These are phyloP conservation scores for Tangara arthus DNA, from an alignment of 2,797 vertebrate species.

Conservation along the genomic window DNA sequence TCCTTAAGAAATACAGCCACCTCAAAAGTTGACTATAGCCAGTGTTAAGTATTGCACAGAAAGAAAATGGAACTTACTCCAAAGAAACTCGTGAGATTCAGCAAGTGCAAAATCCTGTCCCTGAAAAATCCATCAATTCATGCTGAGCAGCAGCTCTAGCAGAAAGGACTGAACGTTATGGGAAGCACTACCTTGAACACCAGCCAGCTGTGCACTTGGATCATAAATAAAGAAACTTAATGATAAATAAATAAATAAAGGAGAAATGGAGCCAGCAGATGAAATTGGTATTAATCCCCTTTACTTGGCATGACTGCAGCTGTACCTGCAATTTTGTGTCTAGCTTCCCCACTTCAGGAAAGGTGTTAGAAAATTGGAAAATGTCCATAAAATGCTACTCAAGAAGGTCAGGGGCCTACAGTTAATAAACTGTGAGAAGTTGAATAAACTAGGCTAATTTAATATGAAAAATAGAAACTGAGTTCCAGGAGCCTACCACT, in stretches of 20 bases:
- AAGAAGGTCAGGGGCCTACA: neutral
- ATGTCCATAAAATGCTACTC: neutral
- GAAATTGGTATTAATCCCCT: neutral
- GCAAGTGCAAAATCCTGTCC: neutral
- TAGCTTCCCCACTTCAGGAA: neutral
- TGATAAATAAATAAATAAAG: no score
- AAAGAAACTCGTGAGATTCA: neutral
- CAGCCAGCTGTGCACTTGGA: neutral
- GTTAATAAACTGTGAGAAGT: neutral
- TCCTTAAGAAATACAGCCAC: neutral
- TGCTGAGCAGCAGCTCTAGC: neutral
- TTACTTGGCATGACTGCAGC: neutral
- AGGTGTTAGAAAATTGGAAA: neutral
- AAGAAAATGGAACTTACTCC: neutral
- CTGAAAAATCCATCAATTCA: neutral
- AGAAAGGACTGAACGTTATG: neutral
- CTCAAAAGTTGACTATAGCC: neutral
- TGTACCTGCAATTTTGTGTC: neutral
- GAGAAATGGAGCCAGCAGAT: neutral
- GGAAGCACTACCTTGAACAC: neutral
- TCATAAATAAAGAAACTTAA: neutral
- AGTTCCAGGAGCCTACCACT: neutral
- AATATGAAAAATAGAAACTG: neutral
- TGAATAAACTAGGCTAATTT: neutral
- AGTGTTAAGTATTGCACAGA: neutral